A percentile compares a stretch with the other conserved stretches of the same genome.
phyloP scores from a whole-genome alignment of 2,797 vertebrate genomes.

The Sardinella longiceps region DNA sequence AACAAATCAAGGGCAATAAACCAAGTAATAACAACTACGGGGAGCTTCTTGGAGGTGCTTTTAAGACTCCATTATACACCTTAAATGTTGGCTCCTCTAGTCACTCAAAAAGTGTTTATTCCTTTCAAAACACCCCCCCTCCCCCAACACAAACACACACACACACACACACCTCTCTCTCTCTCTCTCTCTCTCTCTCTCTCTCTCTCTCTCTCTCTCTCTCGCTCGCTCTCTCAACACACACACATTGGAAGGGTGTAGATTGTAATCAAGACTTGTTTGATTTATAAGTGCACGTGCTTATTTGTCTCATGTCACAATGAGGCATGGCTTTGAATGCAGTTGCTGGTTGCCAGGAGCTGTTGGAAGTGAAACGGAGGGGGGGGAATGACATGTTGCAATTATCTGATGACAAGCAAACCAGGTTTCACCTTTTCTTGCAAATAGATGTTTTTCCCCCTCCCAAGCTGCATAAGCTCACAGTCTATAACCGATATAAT shows the following conservation, averaged over 20 bases:
- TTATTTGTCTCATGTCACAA: background rate
- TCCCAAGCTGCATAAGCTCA: background rate
- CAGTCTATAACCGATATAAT: background rate
- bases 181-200: no score
- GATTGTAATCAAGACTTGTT: background rate
- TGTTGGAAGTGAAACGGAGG: background rate
- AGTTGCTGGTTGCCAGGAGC: background rate
- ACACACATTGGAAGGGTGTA: background rate
- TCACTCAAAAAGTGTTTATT: constrained; percentile 43
- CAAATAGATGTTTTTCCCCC: background rate
- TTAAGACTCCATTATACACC: constrained; percentile 69
- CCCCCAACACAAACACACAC: background rate
- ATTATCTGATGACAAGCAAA: background rate
- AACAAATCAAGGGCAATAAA: constrained; percentile 76
- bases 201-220: no score
- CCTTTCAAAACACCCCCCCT: background rate
- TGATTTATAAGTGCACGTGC: background rate
- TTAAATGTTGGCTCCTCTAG: constrained; percentile 61
- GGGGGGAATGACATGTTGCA: background rate
- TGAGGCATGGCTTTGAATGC: background rate
- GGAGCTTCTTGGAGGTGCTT: constrained; percentile 59
- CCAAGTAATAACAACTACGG: constrained; percentile 61
- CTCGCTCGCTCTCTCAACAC: no score
- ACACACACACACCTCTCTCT: no score
- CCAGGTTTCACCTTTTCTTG: background rate